Evolutionary conservation across 2,888 invertebrate species (phyloP).

Genomic region (Bellardia pandia): DNA sequence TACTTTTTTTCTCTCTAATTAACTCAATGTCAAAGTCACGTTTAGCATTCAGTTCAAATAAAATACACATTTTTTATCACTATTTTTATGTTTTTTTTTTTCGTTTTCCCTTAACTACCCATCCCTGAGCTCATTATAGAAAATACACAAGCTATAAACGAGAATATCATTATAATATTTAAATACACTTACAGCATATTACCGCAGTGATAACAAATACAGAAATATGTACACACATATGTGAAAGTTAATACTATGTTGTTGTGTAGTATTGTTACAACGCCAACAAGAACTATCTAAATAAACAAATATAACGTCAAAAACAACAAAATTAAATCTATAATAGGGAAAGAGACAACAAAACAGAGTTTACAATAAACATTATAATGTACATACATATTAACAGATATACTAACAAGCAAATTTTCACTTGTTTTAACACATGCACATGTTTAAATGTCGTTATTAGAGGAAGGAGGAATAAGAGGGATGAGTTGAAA

Average conservation of each 20-base stretch:
- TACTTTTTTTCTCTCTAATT: conserved; percentile 21
- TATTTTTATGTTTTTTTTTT: not conserved
- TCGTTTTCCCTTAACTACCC: not conserved
- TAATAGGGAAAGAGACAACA: not conserved
- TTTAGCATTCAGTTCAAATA: conserved; percentile 29
- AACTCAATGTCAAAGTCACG: conserved; percentile 56
- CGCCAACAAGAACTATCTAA: not conserved
- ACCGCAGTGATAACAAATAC: conserved; percentile 39
- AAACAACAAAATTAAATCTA: conserved; percentile 9
- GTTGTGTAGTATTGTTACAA: not conserved
- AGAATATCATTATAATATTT: conserved; percentile 46
- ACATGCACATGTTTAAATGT: no score
- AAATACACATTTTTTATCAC: conserved; percentile 10
- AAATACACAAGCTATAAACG: not conserved
- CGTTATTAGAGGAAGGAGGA: no score
- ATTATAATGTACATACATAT: not conserved
- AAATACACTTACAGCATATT: conserved; percentile 42
- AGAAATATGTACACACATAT: conserved; percentile 30
- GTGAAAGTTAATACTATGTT: conserved; percentile 33
- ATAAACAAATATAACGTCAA: not conserved
- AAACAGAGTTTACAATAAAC: not conserved
- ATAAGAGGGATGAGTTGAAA: no score
- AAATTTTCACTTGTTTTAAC: not conserved
- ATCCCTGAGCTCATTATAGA: conserved; percentile 21
- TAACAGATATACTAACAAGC: not conserved